phyloP scores from a whole-genome alignment of 2,888 invertebrate species.

The Calameuta filiformis region DNA sequence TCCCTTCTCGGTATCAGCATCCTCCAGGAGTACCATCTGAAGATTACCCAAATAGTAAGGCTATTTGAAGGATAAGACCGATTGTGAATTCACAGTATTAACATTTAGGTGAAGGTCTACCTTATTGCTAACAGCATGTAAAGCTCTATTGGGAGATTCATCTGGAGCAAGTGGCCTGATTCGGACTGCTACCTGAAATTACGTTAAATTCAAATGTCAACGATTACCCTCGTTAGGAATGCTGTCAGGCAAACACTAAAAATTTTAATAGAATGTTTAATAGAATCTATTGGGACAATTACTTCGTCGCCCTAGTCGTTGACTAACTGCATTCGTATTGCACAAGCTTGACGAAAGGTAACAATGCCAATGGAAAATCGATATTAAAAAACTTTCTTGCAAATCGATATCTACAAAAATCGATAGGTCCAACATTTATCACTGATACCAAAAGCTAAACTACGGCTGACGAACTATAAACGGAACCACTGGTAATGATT shows the following conservation, averaged over 20 bases:
- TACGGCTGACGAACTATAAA: background rate
- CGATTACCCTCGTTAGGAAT: background rate
- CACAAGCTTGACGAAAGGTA: background rate
- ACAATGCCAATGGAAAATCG: background rate
- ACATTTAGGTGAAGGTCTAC: conserved; percentile 62
- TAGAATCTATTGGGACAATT: background rate
- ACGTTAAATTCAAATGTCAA: background rate
- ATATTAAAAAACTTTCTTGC: background rate
- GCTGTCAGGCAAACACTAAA: background rate
- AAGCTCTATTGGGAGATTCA: conserved; percentile 77
- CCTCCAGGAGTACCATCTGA: conserved; percentile 77
- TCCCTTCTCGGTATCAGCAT: conserved; percentile 70
- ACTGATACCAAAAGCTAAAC: background rate
- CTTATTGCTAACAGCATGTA: conserved; percentile 84
- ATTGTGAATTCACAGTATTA: conserved; percentile 7
- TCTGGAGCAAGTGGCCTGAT: conserved; percentile 84
- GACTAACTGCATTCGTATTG: background rate
- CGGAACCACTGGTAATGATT: background rate
- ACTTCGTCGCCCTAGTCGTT: background rate
- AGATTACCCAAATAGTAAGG: background rate
- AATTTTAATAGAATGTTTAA: background rate
- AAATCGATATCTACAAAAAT: background rate
- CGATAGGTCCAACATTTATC: background rate
- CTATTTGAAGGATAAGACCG: conserved; percentile 16
- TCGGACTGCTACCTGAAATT: conserved; percentile 84